Evolutionary conservation across 2,797 vertebrate species (phyloP), one percentile per base, ranked within the genome.

Genomic region (Lepus oiostolus): DNA sequence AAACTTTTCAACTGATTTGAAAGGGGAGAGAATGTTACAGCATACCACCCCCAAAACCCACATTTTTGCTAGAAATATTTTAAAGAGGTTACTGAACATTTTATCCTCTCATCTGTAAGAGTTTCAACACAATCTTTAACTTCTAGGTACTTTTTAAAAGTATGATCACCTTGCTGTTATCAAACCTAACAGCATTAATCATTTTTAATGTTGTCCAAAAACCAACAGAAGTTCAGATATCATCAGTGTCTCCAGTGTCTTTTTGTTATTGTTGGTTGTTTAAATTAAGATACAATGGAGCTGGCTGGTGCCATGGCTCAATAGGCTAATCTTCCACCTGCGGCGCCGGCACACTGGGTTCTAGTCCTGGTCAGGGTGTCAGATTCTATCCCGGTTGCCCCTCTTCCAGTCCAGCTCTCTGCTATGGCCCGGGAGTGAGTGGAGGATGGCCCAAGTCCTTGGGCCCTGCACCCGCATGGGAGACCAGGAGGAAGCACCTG

Each of bases 1-100:
- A 84, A 88, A 80, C 12, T n/a, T 72, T 74, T 35, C n/a, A 85
- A 68, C 22, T 22, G 72, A 71, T 24, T 24, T 52, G 62, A 68
- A 42, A 52, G 0, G 10, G 26, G 14, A 19, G 19, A 60, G 1
- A 70, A 68, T 65, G 26, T 42, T 70, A 26, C 67, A 75, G 58
- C 35, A 85, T 42, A 82, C 86, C 11, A n/a, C 35, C 26, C 32
- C 32, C 79, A 12, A 58, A 35, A 52, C 6, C 26, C 13, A 63
- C 6, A 54, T 76, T 35, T 71, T 87, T 83, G 10, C 14, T n/a
- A 8, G 35, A 58, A 72, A 38, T 74, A 79, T 74, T 84, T 90
- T 87, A 76, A 85, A 79, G 54, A 58, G 22, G 76, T 90, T 58
- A 32, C 9, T 1, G 54, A 38, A 28, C 32, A 87, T 21, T 16